These are phyloP conservation scores for Laothoe populi DNA, from an alignment of 2,888 invertebrate genomes.

Conservation along the genomic window DNA sequence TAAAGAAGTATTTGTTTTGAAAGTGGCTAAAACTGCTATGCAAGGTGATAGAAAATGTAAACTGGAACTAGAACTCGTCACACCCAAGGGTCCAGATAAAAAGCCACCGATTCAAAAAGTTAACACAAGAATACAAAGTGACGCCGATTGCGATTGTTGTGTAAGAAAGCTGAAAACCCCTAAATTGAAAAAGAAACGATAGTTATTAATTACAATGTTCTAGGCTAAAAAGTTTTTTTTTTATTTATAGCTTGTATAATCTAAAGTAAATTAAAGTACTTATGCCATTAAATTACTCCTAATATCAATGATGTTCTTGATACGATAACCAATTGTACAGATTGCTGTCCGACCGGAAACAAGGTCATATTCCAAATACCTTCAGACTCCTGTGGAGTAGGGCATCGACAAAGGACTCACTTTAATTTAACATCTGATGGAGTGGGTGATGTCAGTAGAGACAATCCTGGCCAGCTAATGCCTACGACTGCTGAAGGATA, in stretches of 20 bases:
- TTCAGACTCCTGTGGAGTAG: constrained; percentile 65
- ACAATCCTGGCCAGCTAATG: constrained; percentile 67
- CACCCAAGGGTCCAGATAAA: constrained; percentile 86
- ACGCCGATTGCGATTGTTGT: constrained; percentile 69
- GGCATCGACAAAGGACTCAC: constrained; percentile 73
- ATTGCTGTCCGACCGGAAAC: constrained; percentile 81
- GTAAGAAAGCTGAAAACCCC: constrained; percentile 52
- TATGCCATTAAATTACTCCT: neutral
- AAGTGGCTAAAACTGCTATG: constrained; percentile 88
- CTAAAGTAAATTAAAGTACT: neutral
- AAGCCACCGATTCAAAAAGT: constrained; percentile 76
- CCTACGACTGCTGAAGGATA: constrained; percentile 60
- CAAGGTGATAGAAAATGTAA: constrained; percentile 87
- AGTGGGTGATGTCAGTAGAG: constrained; percentile 69
- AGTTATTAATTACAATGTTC: constrained; percentile 18
- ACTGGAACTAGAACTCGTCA: constrained; percentile 87
- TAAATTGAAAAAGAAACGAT: constrained; percentile 50
- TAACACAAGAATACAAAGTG: constrained; percentile 65
- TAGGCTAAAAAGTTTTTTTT: neutral
- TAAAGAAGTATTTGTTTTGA: constrained; percentile 86
- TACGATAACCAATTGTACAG: constrained; percentile 66
- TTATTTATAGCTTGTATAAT: no score
- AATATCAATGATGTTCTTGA: constrained; percentile 38
- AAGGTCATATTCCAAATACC: constrained; percentile 79
- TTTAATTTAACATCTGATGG: constrained; percentile 75